These are phyloP conservation scores for Coluber constrictor DNA, from an alignment of 2,797 vertebrate genomes.

Conservation along the genomic window DNA sequence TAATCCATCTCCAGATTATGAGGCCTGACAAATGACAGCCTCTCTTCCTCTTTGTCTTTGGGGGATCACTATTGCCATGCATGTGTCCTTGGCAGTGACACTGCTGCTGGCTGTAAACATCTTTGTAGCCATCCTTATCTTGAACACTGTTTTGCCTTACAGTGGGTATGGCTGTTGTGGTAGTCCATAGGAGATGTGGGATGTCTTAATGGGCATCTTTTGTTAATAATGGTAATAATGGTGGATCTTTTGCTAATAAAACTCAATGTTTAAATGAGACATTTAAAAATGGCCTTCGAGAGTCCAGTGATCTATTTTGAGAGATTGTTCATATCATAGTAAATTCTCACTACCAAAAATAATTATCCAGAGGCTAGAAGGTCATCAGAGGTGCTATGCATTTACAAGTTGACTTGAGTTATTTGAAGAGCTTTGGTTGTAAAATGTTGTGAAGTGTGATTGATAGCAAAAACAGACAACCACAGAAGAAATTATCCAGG, in stretches of 20 bases:
- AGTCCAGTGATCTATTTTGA: background rate
- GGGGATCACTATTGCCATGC: background rate
- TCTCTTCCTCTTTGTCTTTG: conserved; percentile 34
- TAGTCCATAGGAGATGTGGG: background rate
- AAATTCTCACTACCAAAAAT: background rate
- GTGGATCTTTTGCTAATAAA: background rate
- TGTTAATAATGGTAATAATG: background rate
- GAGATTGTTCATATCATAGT: background rate
- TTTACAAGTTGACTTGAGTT: background rate
- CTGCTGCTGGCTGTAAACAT: background rate
- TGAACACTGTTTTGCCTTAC: background rate
- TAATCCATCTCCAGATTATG: too few relatives aligned
- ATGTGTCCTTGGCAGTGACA: background rate
- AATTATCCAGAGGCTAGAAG: background rate
- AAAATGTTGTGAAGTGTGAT: background rate
- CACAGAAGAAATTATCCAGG: background rate
- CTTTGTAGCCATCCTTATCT: background rate
- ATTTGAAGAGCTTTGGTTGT: background rate
- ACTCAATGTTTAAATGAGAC: background rate
- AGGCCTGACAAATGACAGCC: too few relatives aligned
- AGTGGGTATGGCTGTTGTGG: background rate
- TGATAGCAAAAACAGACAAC: background rate
- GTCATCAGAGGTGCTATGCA: background rate
- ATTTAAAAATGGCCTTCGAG: background rate
- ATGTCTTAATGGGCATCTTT: background rate